phyloP scores from a whole-genome alignment of 2,888 invertebrate species.

The Lepidochitona cinerea region DNA sequence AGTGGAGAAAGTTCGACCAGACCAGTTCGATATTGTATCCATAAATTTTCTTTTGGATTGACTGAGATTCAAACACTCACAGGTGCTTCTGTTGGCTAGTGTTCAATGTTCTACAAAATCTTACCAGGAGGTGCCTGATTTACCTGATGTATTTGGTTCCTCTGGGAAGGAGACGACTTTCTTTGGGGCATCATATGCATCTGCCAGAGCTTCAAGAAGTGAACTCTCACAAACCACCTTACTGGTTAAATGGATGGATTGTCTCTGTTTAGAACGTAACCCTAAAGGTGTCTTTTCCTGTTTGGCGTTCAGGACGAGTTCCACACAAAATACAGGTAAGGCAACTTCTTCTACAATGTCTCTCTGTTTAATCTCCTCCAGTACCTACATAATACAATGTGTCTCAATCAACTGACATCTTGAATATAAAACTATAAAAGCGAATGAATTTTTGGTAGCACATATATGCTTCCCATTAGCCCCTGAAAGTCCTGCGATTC shows the following conservation, averaged over 20 bases:
- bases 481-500: too few relatives aligned
- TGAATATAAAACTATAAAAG: not conserved
- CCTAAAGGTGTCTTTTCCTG: conserved; percentile 9
- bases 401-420: not conserved
- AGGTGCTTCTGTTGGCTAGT: too few relatives aligned
- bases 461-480: too few relatives aligned
- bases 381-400: conserved; percentile 44
- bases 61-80: too few relatives aligned
- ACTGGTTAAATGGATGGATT: not conserved
- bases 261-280: not conserved
- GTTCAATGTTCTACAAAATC: too few relatives aligned
- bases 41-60: too few relatives aligned
- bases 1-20: too few relatives aligned
- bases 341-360: conserved; percentile 60
- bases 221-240: conserved; percentile 11
- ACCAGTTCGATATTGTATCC: too few relatives aligned
- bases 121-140: too few relatives aligned
- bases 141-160: conserved; percentile 35
- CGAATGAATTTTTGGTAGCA: too few relatives aligned
- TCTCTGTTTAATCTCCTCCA: conserved; percentile 59
- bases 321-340: conserved; percentile 58
- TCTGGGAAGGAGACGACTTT: conserved; percentile 44
- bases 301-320: conserved; percentile 52
- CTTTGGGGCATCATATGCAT: conserved; percentile 24
- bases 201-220: not conserved